Base-by-base conservation (phyloP, 2,113 vertebrate species). In the Conger conger region DNA sequence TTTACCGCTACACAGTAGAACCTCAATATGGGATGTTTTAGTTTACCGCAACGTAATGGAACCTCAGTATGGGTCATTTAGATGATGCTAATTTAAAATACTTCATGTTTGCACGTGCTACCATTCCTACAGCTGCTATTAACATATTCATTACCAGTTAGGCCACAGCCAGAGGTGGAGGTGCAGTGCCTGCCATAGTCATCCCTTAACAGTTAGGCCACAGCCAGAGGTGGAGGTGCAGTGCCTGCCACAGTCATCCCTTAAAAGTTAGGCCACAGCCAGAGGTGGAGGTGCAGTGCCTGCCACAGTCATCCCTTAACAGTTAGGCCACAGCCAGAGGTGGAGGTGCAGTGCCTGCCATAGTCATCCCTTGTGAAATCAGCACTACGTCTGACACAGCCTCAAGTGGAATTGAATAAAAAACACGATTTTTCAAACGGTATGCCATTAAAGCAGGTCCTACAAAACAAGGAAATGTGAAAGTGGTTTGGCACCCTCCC, bases 41-140 rank as follows among this genome's bases (percentile, higher is more conserved):
- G 9, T 11, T 50, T 50, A 50, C 11, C 15, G 45, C 45, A 13
- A 50, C 11, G 1, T 1, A 30, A 7, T 30, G 33, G 1, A 73
- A 73, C 68, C 68, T 73, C 68, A 73, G 68, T 73, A 33, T 73
- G 68, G 68, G n/a, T 63, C 57, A 63, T 63, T 27, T 63, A 63
- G 27, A 63, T 63, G 2, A 63, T 27, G 8, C 15, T 57, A 73
- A 27, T 33, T 73, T 33, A 73, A 73, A 30, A 73, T 33, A 33
- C 68, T 73, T 27, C 27, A 68, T 3, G 3, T n/a, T n/a, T 33
- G n/a, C 68, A 15, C n/a, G n/a, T 30, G n/a, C 33, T n/a, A 30
- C n/a, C 30, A 73, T 13, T 11, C 68, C 68, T 27, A 73, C 68
- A 73, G 68, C 68, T 73, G 68, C 68, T 73, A 73, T 73, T 73